These are phyloP conservation scores for Chalcosyrphus nemorum DNA, from an alignment of 2,888 invertebrate species.

Conservation along the genomic window DNA sequence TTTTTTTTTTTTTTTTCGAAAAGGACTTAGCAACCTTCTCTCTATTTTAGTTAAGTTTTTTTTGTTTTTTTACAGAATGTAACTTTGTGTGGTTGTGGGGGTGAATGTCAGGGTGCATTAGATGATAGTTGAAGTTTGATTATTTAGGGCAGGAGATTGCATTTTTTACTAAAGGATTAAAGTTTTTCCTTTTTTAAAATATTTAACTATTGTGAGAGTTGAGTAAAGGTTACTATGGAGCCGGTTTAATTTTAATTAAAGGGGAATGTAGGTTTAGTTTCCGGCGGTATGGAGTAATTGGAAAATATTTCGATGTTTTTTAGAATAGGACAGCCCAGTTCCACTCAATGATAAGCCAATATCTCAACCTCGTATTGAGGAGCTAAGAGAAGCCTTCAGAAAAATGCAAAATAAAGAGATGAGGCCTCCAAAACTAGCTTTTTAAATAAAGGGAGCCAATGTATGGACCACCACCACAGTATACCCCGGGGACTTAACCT, in stretches of 20 bases:
- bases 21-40: constrained; percentile 13
- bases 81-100: neutral
- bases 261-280: too few species aligned
- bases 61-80: neutral
- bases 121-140: constrained; percentile 14
- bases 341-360: too few species aligned
- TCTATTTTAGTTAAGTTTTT: neutral
- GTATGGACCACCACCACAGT: too few species aligned
- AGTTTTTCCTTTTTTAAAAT: neutral
- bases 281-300: too few species aligned
- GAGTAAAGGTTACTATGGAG: neutral
- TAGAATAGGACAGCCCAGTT: too few species aligned
- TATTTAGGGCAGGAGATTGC: neutral
- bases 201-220: neutral
- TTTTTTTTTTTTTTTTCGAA: neutral
- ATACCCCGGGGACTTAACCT: too few species aligned
- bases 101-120: constrained; percentile 10
- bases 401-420: too few species aligned
- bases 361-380: too few species aligned
- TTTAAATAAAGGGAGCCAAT: too few species aligned
- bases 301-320: too few species aligned
- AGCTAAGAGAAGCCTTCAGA: too few species aligned
- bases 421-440: too few species aligned
- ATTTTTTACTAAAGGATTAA: neutral
- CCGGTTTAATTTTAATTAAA: neutral